Percentiles rank a stretch among this genome's conserved stretches.
Conservation (phyloP, 2,113 vertebrate genomes). For the rabbit (Oryctolagus cuniculus) region DNA sequence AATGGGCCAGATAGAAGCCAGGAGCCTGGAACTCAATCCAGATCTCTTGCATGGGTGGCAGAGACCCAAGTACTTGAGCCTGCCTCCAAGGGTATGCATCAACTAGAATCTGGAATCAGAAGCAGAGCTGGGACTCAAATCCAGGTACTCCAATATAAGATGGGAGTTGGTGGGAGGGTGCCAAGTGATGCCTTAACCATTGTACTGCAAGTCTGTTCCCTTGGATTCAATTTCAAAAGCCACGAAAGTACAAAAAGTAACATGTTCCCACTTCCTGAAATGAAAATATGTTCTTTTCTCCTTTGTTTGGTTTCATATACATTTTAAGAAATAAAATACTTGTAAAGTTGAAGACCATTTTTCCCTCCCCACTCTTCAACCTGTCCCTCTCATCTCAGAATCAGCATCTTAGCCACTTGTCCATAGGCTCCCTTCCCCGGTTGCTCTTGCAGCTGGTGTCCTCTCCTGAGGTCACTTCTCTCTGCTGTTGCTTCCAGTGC, state of each 20-base stretch:
- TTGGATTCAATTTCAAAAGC: conserved; percentile 34
- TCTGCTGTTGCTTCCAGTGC: background rate
- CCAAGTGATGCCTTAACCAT: no score
- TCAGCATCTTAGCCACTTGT: background rate
- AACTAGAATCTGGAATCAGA: no score
- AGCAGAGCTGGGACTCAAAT: no score
- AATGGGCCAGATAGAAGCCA: no score
- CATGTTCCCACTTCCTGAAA: background rate
- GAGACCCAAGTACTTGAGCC: no score
- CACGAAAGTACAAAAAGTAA: background rate
- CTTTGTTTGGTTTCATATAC: conserved; percentile 33
- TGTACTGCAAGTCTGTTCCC: no score
- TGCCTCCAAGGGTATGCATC: no score
- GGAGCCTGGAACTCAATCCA: no score
- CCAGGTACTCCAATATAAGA: no score
- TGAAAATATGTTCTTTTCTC: background rate
- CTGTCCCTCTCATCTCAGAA: background rate
- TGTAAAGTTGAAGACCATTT: background rate
- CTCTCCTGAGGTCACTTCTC: background rate
- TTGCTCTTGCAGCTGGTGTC: background rate
- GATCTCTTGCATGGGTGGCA: no score
- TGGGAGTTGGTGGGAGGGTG: no score
- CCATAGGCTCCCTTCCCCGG: accelerated
- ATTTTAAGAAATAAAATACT: conserved; percentile 54
- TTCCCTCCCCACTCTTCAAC: background rate